Conservation (phyloP, 2,113 vertebrate species). For the Strix aluco region DNA sequence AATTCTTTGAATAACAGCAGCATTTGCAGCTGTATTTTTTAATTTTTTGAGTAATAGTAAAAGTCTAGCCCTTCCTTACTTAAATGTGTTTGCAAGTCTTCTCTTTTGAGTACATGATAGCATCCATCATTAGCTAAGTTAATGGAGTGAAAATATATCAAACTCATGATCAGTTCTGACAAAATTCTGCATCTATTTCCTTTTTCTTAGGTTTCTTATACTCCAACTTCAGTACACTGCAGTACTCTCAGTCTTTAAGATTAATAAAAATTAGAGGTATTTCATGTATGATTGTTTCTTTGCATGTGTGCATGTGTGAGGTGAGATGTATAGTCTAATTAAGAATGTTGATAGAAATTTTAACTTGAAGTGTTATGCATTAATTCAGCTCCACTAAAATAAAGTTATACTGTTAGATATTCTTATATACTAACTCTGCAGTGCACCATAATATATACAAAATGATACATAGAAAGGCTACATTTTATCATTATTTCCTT, state of each 20-base stretch:
- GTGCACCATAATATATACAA: background rate
- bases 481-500: background rate
- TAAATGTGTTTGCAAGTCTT: background rate
- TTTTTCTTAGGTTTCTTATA: background rate
- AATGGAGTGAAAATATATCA: background rate
- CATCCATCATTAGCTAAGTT: background rate
- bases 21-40: background rate
- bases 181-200: background rate
- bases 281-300: background rate
- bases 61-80: background rate
- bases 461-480: background rate
- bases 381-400: background rate
- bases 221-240: background rate
- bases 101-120: background rate
- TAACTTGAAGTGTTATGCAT: background rate
- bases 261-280: background rate
- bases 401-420: background rate
- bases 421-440: background rate
- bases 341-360: background rate
- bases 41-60: background rate
- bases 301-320: fast-evolving
- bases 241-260: background rate
- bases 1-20: background rate
- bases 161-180: background rate
- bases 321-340: background rate